Percentiles rank a stretch among this genome's conserved stretches.
These are phyloP conservation scores for Anseranas semipalmata DNA, from an alignment of 2,113 vertebrate species.

Conservation along the genomic window DNA sequence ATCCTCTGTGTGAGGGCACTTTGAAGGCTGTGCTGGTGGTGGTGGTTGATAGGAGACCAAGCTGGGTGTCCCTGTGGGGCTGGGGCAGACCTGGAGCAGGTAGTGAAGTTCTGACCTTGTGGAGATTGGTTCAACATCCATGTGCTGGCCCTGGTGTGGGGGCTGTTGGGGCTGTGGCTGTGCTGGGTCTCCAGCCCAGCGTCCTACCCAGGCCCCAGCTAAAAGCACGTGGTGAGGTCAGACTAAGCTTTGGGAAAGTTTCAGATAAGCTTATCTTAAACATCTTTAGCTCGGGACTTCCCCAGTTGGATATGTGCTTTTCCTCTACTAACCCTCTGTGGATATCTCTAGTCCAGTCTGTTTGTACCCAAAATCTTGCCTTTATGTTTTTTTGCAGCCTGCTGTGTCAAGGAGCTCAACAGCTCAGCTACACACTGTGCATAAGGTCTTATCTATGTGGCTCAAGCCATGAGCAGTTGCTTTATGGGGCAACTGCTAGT, in stretches of 20 bases:
- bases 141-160: neutral
- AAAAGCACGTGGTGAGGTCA: neutral
- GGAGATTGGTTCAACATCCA: too few species aligned
- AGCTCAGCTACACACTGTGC: neutral
- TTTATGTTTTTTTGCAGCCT: neutral
- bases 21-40: neutral
- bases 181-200: neutral
- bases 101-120: neutral
- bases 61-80: neutral
- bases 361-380: neutral
- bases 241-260: neutral
- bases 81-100: neutral
- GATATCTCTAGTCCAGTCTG: neutral
- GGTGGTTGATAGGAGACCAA: neutral
- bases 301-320: too few species aligned
- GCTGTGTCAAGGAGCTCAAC: neutral
- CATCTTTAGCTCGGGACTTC: neutral
- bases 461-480: neutral
- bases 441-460: neutral
- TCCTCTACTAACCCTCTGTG: neutral
- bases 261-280: neutral
- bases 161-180: neutral
- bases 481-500: neutral
- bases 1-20: rapidly evolving
- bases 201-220: neutral